Conservation (phyloP, 2,113 vertebrate species). For the Uropsilus gracilis region DNA sequence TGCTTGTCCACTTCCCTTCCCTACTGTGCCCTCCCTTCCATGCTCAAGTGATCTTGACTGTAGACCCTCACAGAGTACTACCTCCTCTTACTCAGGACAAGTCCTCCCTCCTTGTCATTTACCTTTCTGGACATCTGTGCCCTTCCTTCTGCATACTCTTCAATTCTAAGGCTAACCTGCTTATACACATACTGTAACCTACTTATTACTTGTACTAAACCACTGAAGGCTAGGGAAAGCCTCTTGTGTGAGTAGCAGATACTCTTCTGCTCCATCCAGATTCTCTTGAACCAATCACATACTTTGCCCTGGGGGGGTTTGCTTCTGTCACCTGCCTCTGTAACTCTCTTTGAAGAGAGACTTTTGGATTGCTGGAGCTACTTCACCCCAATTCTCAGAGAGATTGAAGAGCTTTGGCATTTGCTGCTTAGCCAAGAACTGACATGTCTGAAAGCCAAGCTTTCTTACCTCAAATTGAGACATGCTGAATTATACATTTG, state of each 20-base stretch:
- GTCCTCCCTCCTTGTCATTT: no score
- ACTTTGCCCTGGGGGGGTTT: neutral
- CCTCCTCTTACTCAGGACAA: neutral
- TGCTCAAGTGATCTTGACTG: neutral
- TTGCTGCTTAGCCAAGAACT: neutral
- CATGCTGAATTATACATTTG: neutral
- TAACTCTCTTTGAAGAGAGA: neutral
- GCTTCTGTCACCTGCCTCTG: neutral
- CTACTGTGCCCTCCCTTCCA: neutral
- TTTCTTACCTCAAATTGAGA: neutral
- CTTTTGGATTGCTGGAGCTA: neutral
- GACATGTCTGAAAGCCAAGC: neutral
- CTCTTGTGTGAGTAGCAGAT: neutral
- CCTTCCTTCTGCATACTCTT: no score
- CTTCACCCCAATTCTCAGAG: neutral
- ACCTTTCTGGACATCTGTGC: no score
- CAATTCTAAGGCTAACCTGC: no score
- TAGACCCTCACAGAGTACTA: neutral
- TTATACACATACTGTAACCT: neutral
- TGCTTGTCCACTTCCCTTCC: neutral
- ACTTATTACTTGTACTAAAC: neutral
- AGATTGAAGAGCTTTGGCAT: neutral
- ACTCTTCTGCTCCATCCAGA: neutral
- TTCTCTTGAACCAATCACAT: neutral
- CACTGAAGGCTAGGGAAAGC: neutral